Evolutionary conservation across 2,888 invertebrate genomes (phyloP).

Genomic region (Trachelus iudaicus): DNA sequence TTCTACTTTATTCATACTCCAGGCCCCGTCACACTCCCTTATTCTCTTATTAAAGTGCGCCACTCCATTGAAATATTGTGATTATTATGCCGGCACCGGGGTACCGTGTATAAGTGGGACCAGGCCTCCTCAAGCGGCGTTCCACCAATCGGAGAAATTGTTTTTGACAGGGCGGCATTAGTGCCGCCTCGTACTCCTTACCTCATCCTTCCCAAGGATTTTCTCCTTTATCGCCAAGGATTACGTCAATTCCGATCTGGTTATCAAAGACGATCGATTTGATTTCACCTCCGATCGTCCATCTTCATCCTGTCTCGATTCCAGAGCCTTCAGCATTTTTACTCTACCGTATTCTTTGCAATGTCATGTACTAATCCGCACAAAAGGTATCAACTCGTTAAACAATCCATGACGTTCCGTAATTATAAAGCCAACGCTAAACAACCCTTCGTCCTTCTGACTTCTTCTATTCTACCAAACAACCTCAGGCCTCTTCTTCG

Average conservation of each 20-base stretch:
- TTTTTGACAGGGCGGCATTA: conserved; percentile 23
- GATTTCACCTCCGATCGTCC: background rate
- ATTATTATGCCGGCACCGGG: conserved; percentile 25
- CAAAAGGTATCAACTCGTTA: background rate
- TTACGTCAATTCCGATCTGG: background rate
- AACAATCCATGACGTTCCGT: background rate
- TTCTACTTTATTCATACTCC: conserved; percentile 50
- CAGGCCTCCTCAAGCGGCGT: background rate
- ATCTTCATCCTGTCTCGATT: background rate
- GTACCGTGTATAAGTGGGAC: conserved; percentile 20
- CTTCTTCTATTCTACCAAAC: background rate
- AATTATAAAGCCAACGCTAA: background rate
- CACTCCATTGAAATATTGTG: conserved; percentile 40
- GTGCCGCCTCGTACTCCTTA: background rate
- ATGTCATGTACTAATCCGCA: background rate
- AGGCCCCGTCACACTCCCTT: conserved; percentile 35
- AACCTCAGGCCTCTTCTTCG: background rate
- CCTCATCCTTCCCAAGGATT: background rate
- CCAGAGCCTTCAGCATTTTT: background rate
- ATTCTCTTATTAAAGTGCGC: conserved; percentile 40
- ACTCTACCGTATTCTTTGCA: background rate
- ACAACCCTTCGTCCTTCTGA: background rate
- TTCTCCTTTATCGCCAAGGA: background rate
- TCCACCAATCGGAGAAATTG: conserved; percentile 29
- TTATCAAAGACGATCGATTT: background rate